Percentiles rank a stretch among this genome's conserved stretches.
Conservation (phyloP, 2,113 vertebrate genomes). For the Siniperca chuatsi region DNA sequence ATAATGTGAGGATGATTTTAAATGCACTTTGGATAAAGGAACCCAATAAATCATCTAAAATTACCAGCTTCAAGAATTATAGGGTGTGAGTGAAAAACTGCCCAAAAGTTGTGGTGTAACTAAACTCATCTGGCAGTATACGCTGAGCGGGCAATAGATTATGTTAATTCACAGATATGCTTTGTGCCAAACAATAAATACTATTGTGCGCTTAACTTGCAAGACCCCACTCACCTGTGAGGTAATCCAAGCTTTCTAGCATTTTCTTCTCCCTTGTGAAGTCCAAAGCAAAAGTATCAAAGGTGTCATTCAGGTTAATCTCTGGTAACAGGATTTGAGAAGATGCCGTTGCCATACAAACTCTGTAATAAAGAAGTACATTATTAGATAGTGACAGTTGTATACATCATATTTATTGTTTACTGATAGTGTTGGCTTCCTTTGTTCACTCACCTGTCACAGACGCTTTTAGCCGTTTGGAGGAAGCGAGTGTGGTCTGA, state of each 20-base stretch:
- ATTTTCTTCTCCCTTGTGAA: constrained; percentile 98
- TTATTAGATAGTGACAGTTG: constrained; percentile 23
- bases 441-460: constrained; percentile 89
- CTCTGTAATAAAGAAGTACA: constrained; percentile 83
- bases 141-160: background rate
- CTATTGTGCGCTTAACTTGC: background rate
- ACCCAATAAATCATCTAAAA: constrained; percentile 7
- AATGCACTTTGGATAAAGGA: constrained; percentile 17
- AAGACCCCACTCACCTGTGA: constrained; percentile 89
- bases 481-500: constrained; percentile 94
- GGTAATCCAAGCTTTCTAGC: constrained; percentile 97
- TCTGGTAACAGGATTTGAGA: constrained; percentile 98
- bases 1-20: constrained; percentile 4
- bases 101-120: background rate
- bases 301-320: constrained; percentile 98
- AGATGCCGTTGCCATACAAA: constrained; percentile 97
- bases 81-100: background rate
- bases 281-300: constrained; percentile 97
- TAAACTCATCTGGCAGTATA: background rate
- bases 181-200: background rate
- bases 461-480: constrained; percentile 95
- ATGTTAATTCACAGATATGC: background rate
- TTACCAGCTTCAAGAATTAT: background rate
- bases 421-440: background rate
- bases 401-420: background rate